Evolutionary conservation across 2,113 vertebrate genomes (phyloP), one percentile per base, ranked within the genome.

Genomic region (Isichthys henryi): DNA sequence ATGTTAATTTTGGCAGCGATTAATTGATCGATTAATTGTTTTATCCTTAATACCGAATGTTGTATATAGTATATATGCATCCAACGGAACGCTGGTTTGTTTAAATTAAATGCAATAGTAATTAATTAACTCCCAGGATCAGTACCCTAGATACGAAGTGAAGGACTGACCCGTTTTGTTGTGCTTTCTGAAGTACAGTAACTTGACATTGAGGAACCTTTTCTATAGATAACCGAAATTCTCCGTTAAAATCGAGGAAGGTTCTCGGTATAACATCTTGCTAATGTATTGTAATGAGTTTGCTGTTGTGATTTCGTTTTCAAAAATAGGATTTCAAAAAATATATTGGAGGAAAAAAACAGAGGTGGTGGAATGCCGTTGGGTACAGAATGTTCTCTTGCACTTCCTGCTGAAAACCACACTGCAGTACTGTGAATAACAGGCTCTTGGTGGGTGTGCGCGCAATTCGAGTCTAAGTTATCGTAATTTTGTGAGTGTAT

Each of bases 21-120:
- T n/a, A n/a, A n/a, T n/a, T 70, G 62, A 5, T 27, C 62, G 10
- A 66, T 66, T 66, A 10, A 62, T n/a, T 62, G 23, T 62, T 62
- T 62, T 66, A 27, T 66, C n/a, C 23, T 27, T 27, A 27, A 27
- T 66, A 66, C 58, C 27, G n/a, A 66, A 70, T 31, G 9, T 27
- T 70, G 62, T 31, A 70, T 31, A 11, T 11, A 70, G n/a, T 70
- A 27, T 31, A 27, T 66, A 66, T 31, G 62, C n/a, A 27, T 13
- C 27, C 10, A 31, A 13, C 62, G n/a, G 56, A 62, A n/a, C 56
- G 23, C 56, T 62, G 10, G 27, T 70, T 10, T 46, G 52, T 43
- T 8, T 50, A 21, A 23, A 86, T 49, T 21, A 56, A 17, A 17
- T 90, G 96, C 96, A 96, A 92, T 94, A 90, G 3, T 10, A n/a